Conservation (phyloP, 2,888 invertebrate species). For the Caenorhabditis sp. region DNA sequence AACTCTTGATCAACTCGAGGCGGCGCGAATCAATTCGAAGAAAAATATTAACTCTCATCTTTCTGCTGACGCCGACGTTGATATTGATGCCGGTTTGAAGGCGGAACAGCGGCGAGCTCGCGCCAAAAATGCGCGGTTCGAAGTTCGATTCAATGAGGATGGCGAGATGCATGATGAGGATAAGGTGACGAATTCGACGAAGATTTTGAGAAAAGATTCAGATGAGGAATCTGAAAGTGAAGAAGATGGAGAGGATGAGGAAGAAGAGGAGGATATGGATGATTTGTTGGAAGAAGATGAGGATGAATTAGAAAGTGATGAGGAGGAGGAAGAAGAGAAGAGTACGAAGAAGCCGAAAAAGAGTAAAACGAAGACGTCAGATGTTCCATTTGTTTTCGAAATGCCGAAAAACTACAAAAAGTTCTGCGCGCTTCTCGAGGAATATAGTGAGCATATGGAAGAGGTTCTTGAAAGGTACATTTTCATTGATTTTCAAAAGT, state of each 20-base stretch:
- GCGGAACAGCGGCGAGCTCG: constrained; percentile 25
- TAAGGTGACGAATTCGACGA: constrained; percentile 14
- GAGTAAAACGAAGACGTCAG: no score
- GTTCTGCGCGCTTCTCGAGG: constrained; percentile 38
- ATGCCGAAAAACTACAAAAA: constrained; percentile 51
- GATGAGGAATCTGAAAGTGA: constrained; percentile 22
- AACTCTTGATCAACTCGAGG: constrained; percentile 79
- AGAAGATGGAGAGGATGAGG: constrained; percentile 43
- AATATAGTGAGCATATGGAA: constrained; percentile 33
- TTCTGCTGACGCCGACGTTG: constrained; percentile 52
- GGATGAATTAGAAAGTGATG: constrained; percentile 31
- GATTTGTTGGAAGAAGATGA: constrained; percentile 51
- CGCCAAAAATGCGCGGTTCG: constrained; percentile 41
- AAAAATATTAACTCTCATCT: constrained; percentile 23
- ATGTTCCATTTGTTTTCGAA: constrained; percentile 52
- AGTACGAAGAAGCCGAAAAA: not conserved
- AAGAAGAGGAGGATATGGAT: constrained; percentile 56
- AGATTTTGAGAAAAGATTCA: not conserved
- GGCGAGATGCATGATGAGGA: constrained; percentile 43
- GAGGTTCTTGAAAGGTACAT: constrained; percentile 78
- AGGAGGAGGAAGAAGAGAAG: constrained; percentile 29
- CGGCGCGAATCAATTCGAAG: constrained; percentile 78
- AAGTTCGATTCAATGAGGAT: constrained; percentile 46
- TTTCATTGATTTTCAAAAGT: not conserved
- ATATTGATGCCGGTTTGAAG: constrained; percentile 34